These are phyloP conservation scores for Zeuzera pyrina DNA, from an alignment of 2,888 invertebrate species.

Conservation along the genomic window DNA sequence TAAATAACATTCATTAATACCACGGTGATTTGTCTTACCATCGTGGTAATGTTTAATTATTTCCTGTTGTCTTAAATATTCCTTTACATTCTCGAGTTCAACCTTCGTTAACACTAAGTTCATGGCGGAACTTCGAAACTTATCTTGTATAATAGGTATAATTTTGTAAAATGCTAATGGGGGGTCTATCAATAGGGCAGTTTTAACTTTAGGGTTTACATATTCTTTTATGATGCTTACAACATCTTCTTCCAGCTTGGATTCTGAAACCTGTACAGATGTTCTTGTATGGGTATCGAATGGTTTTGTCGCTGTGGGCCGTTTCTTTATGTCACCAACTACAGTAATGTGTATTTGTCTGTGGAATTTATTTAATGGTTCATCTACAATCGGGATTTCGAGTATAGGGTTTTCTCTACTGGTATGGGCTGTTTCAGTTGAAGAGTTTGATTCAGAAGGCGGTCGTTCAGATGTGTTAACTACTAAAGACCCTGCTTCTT, in stretches of 20 bases:
- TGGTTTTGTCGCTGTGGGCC: slow-evolving; percentile 15
- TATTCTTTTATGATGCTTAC: slow-evolving; percentile 19
- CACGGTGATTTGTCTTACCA: slow-evolving; percentile 14
- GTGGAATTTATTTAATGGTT: too few relatives aligned
- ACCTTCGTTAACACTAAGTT: slow-evolving; percentile 15
- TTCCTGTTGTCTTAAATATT: slow-evolving; percentile 19
- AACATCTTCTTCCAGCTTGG: slow-evolving; percentile 17
- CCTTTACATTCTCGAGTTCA: slow-evolving; percentile 18
- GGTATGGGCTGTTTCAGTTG: too few relatives aligned
- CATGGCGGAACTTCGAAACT: slow-evolving; percentile 18
- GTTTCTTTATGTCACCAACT: slow-evolving; percentile 15
- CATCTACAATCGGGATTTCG: slow-evolving; percentile 16
- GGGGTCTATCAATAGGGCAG: slow-evolving; percentile 16
- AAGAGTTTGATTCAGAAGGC: not conserved
- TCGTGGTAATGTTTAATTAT: slow-evolving; percentile 20
- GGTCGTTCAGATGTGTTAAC: slow-evolving; percentile 7
- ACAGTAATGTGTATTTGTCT: slow-evolving; percentile 15
- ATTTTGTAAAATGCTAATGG: slow-evolving; percentile 13
- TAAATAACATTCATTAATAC: slow-evolving; percentile 11
- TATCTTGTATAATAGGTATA: slow-evolving; percentile 16
- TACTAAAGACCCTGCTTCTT: slow-evolving; percentile 7
- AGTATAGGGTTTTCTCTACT: slow-evolving; percentile 16
- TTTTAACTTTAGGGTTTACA: slow-evolving; percentile 20
- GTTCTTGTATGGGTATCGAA: slow-evolving; percentile 17
- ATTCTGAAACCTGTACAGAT: slow-evolving; percentile 14